phyloP scores from a whole-genome alignment of 2,888 invertebrate species.

The Drosophila maculinotata region DNA sequence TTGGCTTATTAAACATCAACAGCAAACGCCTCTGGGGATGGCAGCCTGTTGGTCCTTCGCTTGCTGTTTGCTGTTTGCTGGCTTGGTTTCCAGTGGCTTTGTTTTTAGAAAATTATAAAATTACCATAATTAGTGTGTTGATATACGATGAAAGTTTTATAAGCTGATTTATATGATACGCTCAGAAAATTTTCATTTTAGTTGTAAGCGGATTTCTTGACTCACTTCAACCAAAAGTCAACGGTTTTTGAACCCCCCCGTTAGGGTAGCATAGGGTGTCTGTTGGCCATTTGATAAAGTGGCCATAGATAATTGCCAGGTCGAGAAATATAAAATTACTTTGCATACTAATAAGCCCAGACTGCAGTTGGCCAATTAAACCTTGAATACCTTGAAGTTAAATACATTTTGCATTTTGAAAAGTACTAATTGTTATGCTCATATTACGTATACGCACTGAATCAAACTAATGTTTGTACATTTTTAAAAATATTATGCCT shows the following conservation, averaged over 20 bases:
- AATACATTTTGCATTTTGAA: no score
- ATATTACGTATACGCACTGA: no score
- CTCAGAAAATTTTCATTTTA: slow-evolving; percentile 30
- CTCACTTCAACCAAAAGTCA: slow-evolving; percentile 5
- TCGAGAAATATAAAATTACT: slow-evolving; percentile 17
- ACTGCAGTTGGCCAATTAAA: slow-evolving; percentile 29
- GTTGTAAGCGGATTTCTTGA: slow-evolving; percentile 52
- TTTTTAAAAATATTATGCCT: no score
- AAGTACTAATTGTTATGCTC: no score
- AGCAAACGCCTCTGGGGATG: slow-evolving; percentile 63
- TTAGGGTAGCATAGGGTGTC: slow-evolving; percentile 8
- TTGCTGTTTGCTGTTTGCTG: slow-evolving; percentile 11
- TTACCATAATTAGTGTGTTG: slow-evolving; percentile 74
- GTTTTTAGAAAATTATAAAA: slow-evolving; percentile 74
- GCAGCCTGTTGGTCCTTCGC: slow-evolving; percentile 22
- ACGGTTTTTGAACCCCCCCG: not conserved
- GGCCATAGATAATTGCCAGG: slow-evolving; percentile 37
- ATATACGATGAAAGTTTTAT: slow-evolving; percentile 74
- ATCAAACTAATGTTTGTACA: not conserved
- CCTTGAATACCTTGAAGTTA: not conserved
- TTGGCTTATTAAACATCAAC: slow-evolving; percentile 73
- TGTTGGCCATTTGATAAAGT: slow-evolving; percentile 38
- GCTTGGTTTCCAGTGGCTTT: slow-evolving; percentile 23
- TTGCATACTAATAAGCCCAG: slow-evolving; percentile 25
- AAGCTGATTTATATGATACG: slow-evolving; percentile 71